phyloP scores from a whole-genome alignment of 1,140 invertebrate genomes.

The Euwallacea fornicatus region DNA sequence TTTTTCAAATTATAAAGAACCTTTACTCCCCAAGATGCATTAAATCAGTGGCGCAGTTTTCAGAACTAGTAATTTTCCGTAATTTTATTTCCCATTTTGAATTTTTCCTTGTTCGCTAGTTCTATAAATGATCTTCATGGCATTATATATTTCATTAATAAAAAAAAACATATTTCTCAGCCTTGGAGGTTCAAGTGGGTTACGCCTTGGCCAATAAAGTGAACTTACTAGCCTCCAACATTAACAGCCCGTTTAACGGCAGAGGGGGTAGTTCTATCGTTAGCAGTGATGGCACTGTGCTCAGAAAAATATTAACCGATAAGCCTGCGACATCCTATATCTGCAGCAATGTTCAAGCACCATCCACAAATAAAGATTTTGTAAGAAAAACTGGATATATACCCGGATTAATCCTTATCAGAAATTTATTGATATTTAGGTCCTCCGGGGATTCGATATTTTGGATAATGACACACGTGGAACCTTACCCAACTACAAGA shows the following conservation, averaged over 20 bases:
- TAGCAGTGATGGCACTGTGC: slow-evolving; percentile 48
- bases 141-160: too few species aligned
- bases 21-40: too few species aligned
- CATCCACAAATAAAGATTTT: not conserved
- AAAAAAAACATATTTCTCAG: slow-evolving; percentile 45
- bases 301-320: slow-evolving; percentile 43
- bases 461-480: slow-evolving; percentile 10
- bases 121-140: too few species aligned
- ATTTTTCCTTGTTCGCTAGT: too few species aligned
- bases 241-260: slow-evolving; percentile 54
- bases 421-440: not conserved
- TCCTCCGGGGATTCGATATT: slow-evolving; percentile 15
- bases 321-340: slow-evolving; percentile 28
- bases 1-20: too few species aligned
- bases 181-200: slow-evolving; percentile 56
- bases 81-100: not conserved
- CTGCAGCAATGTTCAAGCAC: slow-evolving; percentile 23
- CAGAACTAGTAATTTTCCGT: not conserved
- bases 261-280: slow-evolving; percentile 55
- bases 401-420: not conserved
- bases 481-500: slow-evolving; percentile 21
- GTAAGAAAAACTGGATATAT: not conserved
- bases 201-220: slow-evolving; percentile 58
- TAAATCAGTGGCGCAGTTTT: too few species aligned
- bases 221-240: slow-evolving; percentile 58